A percentile compares a stretch with the other conserved stretches of the same genome.
phyloP scores from a whole-genome alignment of 2,888 invertebrate species.

The Calameuta filiformis region DNA sequence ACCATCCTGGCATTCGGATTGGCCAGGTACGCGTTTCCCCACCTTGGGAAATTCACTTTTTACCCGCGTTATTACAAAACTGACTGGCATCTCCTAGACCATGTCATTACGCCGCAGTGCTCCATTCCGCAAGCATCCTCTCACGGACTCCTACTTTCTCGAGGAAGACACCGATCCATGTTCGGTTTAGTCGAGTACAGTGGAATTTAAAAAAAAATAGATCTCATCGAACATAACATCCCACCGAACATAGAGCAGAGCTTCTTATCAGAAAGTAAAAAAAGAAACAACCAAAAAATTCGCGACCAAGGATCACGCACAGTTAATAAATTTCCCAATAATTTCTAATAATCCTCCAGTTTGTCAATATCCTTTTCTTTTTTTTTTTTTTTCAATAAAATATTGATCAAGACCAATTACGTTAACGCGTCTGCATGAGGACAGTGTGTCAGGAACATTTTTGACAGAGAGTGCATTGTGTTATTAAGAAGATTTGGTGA shows the following conservation, averaged over 20 bases:
- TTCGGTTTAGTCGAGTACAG: not conserved
- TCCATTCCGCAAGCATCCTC: slow-evolving; percentile 61
- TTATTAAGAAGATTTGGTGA: not conserved
- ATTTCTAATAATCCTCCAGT: not conserved
- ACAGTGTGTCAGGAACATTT: not conserved
- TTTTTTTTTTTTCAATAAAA: not conserved
- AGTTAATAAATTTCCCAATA: not conserved
- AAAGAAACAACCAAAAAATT: not conserved
- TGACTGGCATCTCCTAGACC: slow-evolving; percentile 65
- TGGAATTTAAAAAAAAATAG: not conserved
- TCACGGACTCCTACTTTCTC: slow-evolving; percentile 33
- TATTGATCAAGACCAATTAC: not conserved
- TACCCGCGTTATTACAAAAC: slow-evolving; percentile 65
- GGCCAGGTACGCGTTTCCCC: slow-evolving; percentile 61
- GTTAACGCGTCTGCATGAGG: not conserved
- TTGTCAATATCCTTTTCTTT: not conserved
- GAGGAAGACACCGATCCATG: not conserved
- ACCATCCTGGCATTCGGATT: slow-evolving; percentile 47
- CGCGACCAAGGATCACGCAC: not conserved
- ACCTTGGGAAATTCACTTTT: slow-evolving; percentile 65
- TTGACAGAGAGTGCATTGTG: not conserved
- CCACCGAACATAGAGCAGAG: not conserved
- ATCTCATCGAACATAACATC: not conserved
- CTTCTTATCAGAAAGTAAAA: not conserved
- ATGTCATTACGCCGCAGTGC: slow-evolving; percentile 65